Percentiles rank a stretch among this genome's conserved stretches.
Conservation (phyloP, 2,888 invertebrate genomes). For the Cryptosula pallasiana region DNA sequence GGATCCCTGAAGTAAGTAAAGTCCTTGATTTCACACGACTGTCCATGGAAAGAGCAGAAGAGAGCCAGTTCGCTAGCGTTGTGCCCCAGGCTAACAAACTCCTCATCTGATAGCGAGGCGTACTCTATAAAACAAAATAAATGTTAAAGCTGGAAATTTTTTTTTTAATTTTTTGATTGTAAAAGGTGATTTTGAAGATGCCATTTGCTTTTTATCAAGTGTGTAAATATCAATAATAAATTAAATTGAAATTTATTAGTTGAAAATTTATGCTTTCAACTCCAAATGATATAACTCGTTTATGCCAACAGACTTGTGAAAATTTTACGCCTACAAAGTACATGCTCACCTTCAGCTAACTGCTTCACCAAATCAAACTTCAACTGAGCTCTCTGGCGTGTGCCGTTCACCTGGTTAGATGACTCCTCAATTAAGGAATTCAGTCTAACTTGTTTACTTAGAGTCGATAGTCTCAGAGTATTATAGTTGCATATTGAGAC, state of each 20-base stretch:
- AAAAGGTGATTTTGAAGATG: no score
- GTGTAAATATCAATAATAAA: no score
- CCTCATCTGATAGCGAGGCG: background rate
- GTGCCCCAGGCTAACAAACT: slow-evolving; percentile 1
- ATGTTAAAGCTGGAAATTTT: no score
- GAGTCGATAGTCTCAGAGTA: background rate
- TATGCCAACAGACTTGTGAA: no score
- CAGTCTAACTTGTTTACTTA: background rate
- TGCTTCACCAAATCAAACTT: background rate
- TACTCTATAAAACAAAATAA: background rate
- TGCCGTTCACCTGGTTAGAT: background rate
- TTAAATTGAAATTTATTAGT: no score
- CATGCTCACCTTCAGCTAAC: background rate
- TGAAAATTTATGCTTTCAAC: no score
- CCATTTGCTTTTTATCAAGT: no score
- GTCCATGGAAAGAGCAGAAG: slow-evolving; percentile 14
- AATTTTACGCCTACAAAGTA: no score
- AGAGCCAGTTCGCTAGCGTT: background rate
- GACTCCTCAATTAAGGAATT: background rate
- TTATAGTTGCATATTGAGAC: slow-evolving; percentile 18
- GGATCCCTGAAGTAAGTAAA: slow-evolving; percentile 9
- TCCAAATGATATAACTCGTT: no score
- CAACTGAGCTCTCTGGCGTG: background rate
- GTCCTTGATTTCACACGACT: background rate
- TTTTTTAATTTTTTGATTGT: no score